Conservation (phyloP, 2,888 invertebrate species). For the Chalcis sispes region DNA sequence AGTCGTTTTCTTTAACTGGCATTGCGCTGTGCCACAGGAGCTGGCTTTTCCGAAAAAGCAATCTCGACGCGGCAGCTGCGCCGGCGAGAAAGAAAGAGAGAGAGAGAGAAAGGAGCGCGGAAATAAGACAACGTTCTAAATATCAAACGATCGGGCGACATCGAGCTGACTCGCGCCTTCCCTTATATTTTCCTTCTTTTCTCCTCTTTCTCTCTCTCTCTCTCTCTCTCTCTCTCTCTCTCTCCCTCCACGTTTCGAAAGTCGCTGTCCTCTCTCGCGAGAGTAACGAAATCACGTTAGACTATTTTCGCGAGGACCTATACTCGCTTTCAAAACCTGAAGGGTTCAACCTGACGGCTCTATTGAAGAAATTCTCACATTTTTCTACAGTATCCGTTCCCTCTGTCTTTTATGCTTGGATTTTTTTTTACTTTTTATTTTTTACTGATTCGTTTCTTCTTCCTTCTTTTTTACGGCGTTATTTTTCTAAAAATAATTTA, state of each 20-base stretch:
- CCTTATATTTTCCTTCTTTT: neutral
- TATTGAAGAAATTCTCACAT: conserved; percentile 46
- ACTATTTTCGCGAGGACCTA: conserved; percentile 40
- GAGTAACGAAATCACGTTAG: conserved; percentile 52
- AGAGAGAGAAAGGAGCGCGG: too few species aligned
- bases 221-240: neutral
- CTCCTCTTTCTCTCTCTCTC: too few species aligned
- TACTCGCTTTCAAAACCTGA: conserved; percentile 25
- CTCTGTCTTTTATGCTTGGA: neutral
- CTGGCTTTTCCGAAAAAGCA: conserved; percentile 55
- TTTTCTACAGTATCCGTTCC: conserved; percentile 22
- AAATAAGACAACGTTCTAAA: conserved; percentile 58
- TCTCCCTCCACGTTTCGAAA: neutral
- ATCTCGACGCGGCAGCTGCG: conserved; percentile 54
- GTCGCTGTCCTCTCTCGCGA: conserved; percentile 13
- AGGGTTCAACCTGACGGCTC: conserved; percentile 44
- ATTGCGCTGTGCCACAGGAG: neutral
- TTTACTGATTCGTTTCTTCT: neutral
- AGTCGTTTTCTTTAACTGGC: conserved; percentile 56
- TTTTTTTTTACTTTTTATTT: too few species aligned
- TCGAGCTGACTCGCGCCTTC: conserved; percentile 26
- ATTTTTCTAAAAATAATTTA: conserved; percentile 21
- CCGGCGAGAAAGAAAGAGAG: too few species aligned
- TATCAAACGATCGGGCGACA: conserved; percentile 55
- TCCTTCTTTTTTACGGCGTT: neutral